phyloP scores from a whole-genome alignment of 2,113 vertebrate species.

The Dromiciops gliroides region DNA sequence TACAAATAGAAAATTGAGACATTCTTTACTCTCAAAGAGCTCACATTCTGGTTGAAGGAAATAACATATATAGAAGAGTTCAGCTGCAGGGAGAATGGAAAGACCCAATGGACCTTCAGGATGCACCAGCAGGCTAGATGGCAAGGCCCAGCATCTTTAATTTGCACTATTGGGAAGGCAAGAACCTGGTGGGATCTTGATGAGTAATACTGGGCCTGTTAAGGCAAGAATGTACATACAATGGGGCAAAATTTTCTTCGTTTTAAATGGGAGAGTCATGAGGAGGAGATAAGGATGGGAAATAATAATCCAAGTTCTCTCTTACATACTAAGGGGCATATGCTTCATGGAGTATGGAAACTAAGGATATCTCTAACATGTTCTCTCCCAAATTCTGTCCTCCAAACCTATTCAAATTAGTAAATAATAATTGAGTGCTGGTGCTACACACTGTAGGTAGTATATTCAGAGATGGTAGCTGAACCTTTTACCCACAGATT shows the following conservation, averaged over 20 bases:
- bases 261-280: conserved; percentile 6
- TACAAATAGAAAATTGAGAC: not conserved
- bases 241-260: not conserved
- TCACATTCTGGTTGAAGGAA: not conserved
- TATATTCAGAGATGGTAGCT: not conserved
- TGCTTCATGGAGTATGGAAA: conserved; percentile 30
- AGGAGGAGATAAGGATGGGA: not conserved
- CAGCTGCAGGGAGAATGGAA: not conserved
- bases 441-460: not conserved
- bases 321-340: not conserved
- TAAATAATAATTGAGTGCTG: conserved; percentile 20
- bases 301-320: not conserved
- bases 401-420: not conserved
- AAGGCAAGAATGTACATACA: not conserved
- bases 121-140: not conserved
- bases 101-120: not conserved
- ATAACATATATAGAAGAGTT: not conserved
- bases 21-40: not conserved
- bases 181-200: not conserved
- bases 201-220: not conserved
- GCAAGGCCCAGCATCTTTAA: not conserved
- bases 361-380: conserved; percentile 19
- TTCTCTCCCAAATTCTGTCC: conserved; percentile 10
- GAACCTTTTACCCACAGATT: not conserved
- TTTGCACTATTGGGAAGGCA: not conserved